A percentile compares a stretch with the other conserved stretches of the same genome.
These are phyloP conservation scores for Lagopus leucura DNA, from an alignment of 2,113 vertebrate species.

Conservation along the genomic window DNA sequence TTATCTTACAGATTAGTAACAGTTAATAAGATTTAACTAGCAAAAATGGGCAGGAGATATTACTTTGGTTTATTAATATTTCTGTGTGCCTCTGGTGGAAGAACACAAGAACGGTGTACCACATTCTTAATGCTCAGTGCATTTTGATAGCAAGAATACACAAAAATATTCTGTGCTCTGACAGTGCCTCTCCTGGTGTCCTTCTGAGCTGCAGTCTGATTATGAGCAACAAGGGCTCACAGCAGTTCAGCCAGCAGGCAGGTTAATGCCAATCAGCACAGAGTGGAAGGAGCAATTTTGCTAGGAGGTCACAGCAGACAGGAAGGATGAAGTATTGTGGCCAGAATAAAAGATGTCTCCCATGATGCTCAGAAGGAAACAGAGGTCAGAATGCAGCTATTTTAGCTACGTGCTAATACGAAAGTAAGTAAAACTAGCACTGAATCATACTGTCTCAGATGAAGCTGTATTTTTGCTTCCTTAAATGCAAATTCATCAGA, in stretches of 20 bases:
- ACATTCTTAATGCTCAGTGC: background rate
- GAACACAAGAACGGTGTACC: background rate
- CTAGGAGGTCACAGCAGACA: background rate
- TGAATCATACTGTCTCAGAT: background rate
- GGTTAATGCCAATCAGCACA: background rate
- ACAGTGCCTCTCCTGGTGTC: background rate
- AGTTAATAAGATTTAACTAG: background rate
- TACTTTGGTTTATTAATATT: background rate
- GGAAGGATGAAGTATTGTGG: background rate
- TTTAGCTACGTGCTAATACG: background rate
- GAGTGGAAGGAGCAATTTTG: background rate
- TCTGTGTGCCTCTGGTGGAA: background rate
- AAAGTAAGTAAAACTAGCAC: background rate
- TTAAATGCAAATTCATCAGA: background rate
- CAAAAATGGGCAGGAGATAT: background rate
- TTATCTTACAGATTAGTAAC: background rate
- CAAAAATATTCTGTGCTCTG: background rate
- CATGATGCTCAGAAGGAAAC: no score
- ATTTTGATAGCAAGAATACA: background rate
- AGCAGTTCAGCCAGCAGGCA: background rate
- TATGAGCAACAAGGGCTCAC: background rate
- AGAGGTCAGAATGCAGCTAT: background rate
- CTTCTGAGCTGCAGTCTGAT: background rate
- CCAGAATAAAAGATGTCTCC: background rate
- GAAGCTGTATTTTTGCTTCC: background rate